Evolutionary conservation across 1,140 invertebrate species (phyloP).

Genomic region (Tribolium madens): DNA sequence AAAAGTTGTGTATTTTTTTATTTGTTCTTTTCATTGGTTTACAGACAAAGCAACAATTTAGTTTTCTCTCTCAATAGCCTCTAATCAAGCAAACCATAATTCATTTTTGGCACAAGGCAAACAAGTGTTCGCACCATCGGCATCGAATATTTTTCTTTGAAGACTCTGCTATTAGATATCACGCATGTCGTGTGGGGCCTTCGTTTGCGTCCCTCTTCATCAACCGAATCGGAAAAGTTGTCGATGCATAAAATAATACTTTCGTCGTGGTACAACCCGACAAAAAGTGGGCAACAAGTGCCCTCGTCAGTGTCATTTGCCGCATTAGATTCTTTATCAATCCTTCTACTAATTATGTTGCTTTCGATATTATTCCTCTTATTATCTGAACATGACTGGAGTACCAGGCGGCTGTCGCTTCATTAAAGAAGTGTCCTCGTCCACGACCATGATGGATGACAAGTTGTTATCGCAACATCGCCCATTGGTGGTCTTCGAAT

Average conservation of each 20-base stretch:
- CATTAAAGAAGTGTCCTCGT: conserved; percentile 60
- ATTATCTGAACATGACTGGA: conserved; percentile 56
- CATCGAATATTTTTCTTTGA: conserved; percentile 20
- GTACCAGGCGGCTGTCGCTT: conserved; percentile 59
- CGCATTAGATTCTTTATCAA: conserved; percentile 11
- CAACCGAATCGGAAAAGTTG: conserved; percentile 24
- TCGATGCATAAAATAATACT: conserved; percentile 36
- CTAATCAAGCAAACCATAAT: neutral
- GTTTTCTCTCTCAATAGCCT: neutral
- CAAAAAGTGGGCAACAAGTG: conserved; percentile 3
- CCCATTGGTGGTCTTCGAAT: conserved; percentile 46
- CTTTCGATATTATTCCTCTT: conserved; percentile 58
- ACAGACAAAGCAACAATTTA: neutral
- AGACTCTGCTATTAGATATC: conserved; percentile 9
- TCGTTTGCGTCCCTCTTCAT: neutral
- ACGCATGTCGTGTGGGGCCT: conserved; percentile 25
- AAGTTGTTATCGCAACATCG: conserved; percentile 58
- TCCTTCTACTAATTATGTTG: conserved; percentile 55
- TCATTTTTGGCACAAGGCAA: neutral
- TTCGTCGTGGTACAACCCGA: conserved; percentile 4
- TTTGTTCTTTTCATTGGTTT: no score
- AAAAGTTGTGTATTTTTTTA: no score
- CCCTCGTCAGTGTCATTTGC: conserved; percentile 40
- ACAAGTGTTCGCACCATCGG: neutral
- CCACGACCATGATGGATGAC: conserved; percentile 60